Percentiles rank a stretch among this genome's conserved stretches.
Evolutionary conservation across 1,140 invertebrate genomes (phyloP).

Genomic region (Ceratina japonica): DNA sequence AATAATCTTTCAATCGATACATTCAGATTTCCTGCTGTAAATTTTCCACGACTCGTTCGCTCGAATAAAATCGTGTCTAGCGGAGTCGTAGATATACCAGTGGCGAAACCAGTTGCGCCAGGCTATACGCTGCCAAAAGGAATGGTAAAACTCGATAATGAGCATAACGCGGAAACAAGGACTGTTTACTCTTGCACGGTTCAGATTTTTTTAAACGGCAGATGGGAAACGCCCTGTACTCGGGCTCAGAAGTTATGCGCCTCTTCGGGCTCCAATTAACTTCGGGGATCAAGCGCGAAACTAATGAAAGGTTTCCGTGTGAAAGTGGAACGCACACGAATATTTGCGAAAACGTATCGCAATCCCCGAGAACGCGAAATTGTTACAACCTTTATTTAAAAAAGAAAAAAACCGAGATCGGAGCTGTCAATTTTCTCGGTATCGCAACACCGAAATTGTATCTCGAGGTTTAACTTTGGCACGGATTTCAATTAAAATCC

Average conservation of each 20-base stretch:
- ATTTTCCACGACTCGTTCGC: too few species aligned
- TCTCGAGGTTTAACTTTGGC: too few species aligned
- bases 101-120: conserved; percentile 4
- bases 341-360: conserved; percentile 10
- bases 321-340: conserved; percentile 14
- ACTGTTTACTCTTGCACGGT: not conserved
- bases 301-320: conserved; percentile 10
- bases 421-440: not conserved
- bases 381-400: not conserved
- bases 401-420: not conserved
- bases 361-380: not conserved
- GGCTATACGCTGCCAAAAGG: not conserved
- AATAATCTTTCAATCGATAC: too few species aligned
- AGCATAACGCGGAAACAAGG: not conserved
- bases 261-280: not conserved
- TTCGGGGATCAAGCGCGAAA: not conserved
- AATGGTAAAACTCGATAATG: conserved; percentile 3
- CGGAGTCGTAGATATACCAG: not conserved
- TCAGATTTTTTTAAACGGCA: not conserved
- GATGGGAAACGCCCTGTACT: not conserved
- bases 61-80: not conserved
- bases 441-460: not conserved
- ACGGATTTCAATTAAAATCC: not conserved
- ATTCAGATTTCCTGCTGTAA: too few species aligned
- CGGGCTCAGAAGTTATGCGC: not conserved